These are phyloP conservation scores for Volucella inflata DNA, from an alignment of 2,888 invertebrate genomes.

Conservation along the genomic window DNA sequence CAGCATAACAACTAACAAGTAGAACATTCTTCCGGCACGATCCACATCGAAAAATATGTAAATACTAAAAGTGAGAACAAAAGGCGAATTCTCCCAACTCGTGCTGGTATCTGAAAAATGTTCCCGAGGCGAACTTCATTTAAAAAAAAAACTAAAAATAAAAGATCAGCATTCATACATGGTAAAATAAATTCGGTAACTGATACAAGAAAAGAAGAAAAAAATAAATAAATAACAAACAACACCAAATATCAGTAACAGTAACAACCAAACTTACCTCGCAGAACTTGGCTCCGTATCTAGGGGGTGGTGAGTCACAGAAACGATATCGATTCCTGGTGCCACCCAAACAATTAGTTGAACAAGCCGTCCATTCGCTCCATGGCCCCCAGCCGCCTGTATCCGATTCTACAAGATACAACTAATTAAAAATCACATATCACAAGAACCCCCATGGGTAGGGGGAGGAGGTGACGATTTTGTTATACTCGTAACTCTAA, in stretches of 20 bases:
- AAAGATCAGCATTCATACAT: background rate
- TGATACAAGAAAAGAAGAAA: background rate
- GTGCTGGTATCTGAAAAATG: background rate
- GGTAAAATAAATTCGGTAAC: conserved; percentile 48
- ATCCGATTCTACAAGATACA: conserved; percentile 87
- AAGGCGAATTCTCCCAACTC: background rate
- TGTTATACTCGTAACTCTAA: conserved; percentile 81
- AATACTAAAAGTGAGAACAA: background rate
- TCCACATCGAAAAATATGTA: conserved; percentile 10
- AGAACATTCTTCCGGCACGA: background rate
- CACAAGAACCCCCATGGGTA: conserved; percentile 22
- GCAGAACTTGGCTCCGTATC: conserved; percentile 94
- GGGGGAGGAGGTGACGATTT: conserved; percentile 7
- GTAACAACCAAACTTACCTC: conserved; percentile 86
- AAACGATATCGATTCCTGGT: conserved; percentile 92
- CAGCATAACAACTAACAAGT: background rate
- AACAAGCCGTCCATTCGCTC: conserved; percentile 94
- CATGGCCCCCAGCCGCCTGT: conserved; percentile 91
- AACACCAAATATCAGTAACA: conserved; percentile 13
- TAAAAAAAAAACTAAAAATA: conserved; percentile 7
- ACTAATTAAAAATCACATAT: conserved; percentile 68
- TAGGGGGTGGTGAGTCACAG: conserved; percentile 94
- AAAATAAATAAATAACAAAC: conserved; percentile 8
- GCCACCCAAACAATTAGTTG: conserved; percentile 90
- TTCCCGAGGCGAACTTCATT: conserved; percentile 29